phyloP scores from a whole-genome alignment of 2,113 vertebrate genomes.

The Vulpes ferrilata region DNA sequence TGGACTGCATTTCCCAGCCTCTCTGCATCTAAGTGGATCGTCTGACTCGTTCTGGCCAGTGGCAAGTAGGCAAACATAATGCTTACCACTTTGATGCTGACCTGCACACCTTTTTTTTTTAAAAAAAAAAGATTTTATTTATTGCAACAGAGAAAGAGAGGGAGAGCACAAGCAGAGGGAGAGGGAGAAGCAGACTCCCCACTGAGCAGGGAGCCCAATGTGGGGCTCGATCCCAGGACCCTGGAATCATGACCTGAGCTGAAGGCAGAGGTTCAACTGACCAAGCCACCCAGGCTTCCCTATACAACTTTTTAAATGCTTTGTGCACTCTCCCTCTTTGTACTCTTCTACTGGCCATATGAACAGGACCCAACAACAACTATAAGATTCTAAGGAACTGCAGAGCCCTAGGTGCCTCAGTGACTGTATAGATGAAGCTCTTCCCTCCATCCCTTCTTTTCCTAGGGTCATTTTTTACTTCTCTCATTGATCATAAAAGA shows the following conservation, averaged over 20 bases:
- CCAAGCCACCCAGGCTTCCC: too few species aligned
- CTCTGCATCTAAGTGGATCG: background rate
- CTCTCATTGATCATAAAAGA: background rate
- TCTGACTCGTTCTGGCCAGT: background rate
- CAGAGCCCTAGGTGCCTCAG: background rate
- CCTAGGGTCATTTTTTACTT: background rate
- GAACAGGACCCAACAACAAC: background rate
- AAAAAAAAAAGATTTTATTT: too few species aligned
- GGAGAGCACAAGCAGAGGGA: too few species aligned
- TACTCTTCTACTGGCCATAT: background rate
- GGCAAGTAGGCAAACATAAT: background rate
- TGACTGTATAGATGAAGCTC: background rate
- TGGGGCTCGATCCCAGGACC: too few species aligned
- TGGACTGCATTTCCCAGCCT: background rate
- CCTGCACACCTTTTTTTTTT: too few species aligned
- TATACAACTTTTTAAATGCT: background rate
- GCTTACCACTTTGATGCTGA: background rate
- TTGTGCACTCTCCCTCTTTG: background rate
- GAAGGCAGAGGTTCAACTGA: too few species aligned
- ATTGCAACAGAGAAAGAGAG: too few species aligned
- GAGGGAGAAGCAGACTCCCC: too few species aligned
- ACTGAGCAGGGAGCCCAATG: too few species aligned
- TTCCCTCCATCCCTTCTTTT: background rate
- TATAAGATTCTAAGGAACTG: background rate
- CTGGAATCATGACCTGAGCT: too few species aligned